Conservation (phyloP, 2,113 vertebrate species). For the Noturus placidus region DNA sequence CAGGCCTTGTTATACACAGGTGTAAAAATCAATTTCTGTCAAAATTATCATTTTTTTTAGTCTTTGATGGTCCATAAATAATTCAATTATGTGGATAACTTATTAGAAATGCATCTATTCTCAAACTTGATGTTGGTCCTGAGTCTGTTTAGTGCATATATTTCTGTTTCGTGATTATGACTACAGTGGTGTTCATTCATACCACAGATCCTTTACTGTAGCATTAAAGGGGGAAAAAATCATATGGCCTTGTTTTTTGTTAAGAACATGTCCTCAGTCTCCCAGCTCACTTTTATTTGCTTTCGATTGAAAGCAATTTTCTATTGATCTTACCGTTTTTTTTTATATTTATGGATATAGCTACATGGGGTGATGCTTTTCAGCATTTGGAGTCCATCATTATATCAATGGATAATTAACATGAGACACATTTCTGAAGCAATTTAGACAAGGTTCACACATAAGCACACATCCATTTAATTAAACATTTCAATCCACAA, state of each 20-base stretch:
- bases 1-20: not conserved
- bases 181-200: not conserved
- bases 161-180: not conserved
- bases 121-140: not conserved
- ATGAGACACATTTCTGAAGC: not conserved
- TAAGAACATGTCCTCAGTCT: not conserved
- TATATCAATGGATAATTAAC: not conserved
- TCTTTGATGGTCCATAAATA: not conserved
- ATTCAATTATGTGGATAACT: not conserved
- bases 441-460: not conserved
- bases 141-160: not conserved
- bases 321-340: too few relatives aligned
- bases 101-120: not conserved
- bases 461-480: not conserved
- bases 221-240: not conserved
- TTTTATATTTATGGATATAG: not conserved
- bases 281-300: not conserved
- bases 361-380: not conserved
- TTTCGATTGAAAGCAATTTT: too few relatives aligned
- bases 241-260: not conserved
- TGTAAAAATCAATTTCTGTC: not conserved
- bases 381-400: not conserved
- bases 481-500: not conserved
- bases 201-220: not conserved
- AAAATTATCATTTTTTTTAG: not conserved